Evolutionary conservation across 1,140 invertebrate species (phyloP).

Genomic region (Megathymus violae): DNA sequence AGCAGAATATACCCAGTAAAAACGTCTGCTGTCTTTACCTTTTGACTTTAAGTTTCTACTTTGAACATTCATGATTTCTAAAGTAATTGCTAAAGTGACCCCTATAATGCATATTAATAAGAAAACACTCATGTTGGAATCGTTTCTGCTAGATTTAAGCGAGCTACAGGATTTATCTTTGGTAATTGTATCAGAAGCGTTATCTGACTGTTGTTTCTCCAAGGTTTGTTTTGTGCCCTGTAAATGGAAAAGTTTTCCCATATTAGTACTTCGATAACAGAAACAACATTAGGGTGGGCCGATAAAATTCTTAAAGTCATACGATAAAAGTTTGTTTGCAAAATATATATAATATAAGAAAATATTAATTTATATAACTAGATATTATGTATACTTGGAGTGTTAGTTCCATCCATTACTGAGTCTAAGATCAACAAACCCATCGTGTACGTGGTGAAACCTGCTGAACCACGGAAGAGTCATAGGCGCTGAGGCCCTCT

Average conservation of each 20-base stretch:
- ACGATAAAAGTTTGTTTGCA: too few relatives aligned
- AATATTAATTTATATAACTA: too few relatives aligned
- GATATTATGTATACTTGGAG: too few relatives aligned
- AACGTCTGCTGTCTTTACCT: slow-evolving; percentile 50
- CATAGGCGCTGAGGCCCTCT: too few relatives aligned
- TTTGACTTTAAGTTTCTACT: slow-evolving; percentile 47
- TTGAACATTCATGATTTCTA: slow-evolving; percentile 62
- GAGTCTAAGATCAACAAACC: too few relatives aligned
- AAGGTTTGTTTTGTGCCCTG: slow-evolving; percentile 38
- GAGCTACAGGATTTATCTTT: slow-evolving; percentile 29
- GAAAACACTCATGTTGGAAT: slow-evolving; percentile 53
- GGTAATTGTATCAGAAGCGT: slow-evolving; percentile 34
- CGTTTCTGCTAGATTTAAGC: slow-evolving; percentile 40
- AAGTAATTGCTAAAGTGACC: slow-evolving; percentile 59
- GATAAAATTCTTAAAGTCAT: neutral
- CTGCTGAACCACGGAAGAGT: too few relatives aligned
- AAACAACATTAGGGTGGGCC: neutral
- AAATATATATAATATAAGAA: too few relatives aligned
- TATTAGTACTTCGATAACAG: neutral
- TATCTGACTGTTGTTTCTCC: slow-evolving; percentile 14
- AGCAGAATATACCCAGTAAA: slow-evolving; percentile 73
- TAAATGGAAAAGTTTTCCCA: slow-evolving; percentile 37
- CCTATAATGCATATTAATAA: slow-evolving; percentile 67
- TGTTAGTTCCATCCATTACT: too few relatives aligned
- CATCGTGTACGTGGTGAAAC: too few relatives aligned